Base-by-base conservation (phyloP, 2,797 vertebrate species). In the Gymnoscopelus braueri region DNA sequence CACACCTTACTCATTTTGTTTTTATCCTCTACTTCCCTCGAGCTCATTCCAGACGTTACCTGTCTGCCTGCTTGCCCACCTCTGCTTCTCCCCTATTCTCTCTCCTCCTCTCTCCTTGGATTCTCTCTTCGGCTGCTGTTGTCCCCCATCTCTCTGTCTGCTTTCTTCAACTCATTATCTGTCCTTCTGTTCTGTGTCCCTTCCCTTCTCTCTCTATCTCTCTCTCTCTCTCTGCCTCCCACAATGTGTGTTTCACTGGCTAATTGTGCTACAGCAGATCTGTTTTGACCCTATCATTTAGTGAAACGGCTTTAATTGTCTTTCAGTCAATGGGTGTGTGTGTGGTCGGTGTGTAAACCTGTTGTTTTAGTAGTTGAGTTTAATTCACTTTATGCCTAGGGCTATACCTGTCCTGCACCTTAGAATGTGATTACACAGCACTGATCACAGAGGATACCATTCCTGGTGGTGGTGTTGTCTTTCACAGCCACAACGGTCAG, bases 151-250 rank as follows among this genome's bases (percentile, higher is more conserved):
- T 65, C 51, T 23, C 32, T 14, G 2, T 23, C 29, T 1, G 26
- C 15, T 57, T 26, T 65, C n/a, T 35, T 65, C 69, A 51, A 49
- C 32, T 52, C 32, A 24, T 74, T 73, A 66, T 87, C 79, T 84
- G 70, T 76, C 84, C 50, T 48, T 49, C 58, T 23, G 15, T 63
- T 49, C 3, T 32, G 1, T 55, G 3, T 11, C 35, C 53, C 68
- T 72, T 6, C 56, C 58, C 51, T 29, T 54, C 9, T 10, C 4
- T 65, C 48, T 19, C 14, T 52, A 24, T 71, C 44, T 65, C 61
- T 60, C 15, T 57, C 29, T 44, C 6, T 48, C 35, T 48, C 4
- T 50, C 60, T 44, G 0, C 5, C 29, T 23, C 52, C 48, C 54
- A 5, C 32, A 29, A 19, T 29, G 26, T 29, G 3, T 29, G 26